Conservation (phyloP, 2,113 vertebrate genomes). For the Psephotus haematonotus region DNA sequence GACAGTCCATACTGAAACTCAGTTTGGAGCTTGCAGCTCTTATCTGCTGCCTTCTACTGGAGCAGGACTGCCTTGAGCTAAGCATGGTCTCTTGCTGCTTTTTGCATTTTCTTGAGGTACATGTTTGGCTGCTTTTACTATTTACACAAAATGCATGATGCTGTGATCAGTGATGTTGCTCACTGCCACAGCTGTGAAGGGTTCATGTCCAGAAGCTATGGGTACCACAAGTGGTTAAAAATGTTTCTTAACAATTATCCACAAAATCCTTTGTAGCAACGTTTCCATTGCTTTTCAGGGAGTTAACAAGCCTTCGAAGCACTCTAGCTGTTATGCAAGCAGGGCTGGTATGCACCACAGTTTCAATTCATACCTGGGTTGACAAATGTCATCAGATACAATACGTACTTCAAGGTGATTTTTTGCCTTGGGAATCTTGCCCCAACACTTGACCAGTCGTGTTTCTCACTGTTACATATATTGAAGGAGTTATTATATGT, state of each 20-base stretch:
- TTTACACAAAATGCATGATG: neutral
- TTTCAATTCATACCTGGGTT: fast-evolving
- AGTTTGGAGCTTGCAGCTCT: neutral
- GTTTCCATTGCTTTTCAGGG: neutral
- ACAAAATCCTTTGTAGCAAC: neutral
- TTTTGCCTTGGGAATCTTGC: neutral
- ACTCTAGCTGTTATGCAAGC: neutral
- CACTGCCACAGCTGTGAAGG: neutral
- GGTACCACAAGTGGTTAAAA: neutral
- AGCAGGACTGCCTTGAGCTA: slow-evolving; percentile 24
- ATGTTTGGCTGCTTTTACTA: neutral
- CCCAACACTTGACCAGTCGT: neutral
- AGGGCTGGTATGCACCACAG: neutral
- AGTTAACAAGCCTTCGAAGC: neutral
- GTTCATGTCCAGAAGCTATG: neutral
- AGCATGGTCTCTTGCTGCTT: neutral
- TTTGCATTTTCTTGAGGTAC: neutral
- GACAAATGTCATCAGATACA: neutral
- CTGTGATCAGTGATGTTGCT: neutral
- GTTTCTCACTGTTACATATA: neutral
- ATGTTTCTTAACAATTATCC: neutral
- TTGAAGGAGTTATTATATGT: neutral
- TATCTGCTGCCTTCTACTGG: neutral
- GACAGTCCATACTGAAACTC: neutral
- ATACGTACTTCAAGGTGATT: neutral